These are phyloP conservation scores for Drosophila ustulata DNA, from an alignment of 2,888 invertebrate genomes.

Conservation along the genomic window DNA sequence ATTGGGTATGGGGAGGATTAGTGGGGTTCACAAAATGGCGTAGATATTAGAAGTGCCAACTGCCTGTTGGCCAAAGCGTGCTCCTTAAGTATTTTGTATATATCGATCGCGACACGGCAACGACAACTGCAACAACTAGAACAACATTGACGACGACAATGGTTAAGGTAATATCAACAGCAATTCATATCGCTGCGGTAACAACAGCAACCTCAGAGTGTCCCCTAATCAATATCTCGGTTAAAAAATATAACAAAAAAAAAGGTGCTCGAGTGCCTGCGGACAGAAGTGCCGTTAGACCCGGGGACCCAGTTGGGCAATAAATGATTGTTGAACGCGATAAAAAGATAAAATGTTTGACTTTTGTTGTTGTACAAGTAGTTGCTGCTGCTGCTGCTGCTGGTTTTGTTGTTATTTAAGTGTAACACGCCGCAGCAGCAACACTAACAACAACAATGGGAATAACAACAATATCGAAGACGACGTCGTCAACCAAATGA, in stretches of 20 bases:
- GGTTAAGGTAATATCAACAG: slow-evolving; percentile 42
- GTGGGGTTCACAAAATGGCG: slow-evolving; percentile 58
- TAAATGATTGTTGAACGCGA: slow-evolving; percentile 82
- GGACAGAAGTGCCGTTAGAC: slow-evolving; percentile 49
- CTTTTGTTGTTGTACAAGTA: slow-evolving; percentile 60
- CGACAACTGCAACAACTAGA: slow-evolving; percentile 15
- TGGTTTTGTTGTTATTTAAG: slow-evolving; percentile 40
- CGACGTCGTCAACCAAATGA: slow-evolving; percentile 40
- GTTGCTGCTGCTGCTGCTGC: slow-evolving; percentile 41
- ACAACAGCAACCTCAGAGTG: slow-evolving; percentile 34
- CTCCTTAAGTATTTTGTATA: slow-evolving; percentile 57
- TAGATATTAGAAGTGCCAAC: slow-evolving; percentile 52
- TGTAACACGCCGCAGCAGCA: slow-evolving; percentile 65
- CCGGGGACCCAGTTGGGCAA: slow-evolving; percentile 64
- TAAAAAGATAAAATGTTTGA: slow-evolving; percentile 82
- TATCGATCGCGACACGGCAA: slow-evolving; percentile 54
- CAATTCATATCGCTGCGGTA: slow-evolving; percentile 52
- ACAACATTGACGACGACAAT: slow-evolving; percentile 22
- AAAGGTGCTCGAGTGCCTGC: slow-evolving; percentile 62
- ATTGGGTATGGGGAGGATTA: slow-evolving; percentile 57
- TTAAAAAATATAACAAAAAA: slow-evolving; percentile 7
- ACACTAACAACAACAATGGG: slow-evolving; percentile 13
- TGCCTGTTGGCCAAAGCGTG: slow-evolving; percentile 11
- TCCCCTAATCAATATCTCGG: slow-evolving; percentile 74
- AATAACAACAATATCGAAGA: slow-evolving; percentile 20